Base-by-base conservation (phyloP, 2,888 invertebrate genomes). In the Caenorhabditis sp. region DNA sequence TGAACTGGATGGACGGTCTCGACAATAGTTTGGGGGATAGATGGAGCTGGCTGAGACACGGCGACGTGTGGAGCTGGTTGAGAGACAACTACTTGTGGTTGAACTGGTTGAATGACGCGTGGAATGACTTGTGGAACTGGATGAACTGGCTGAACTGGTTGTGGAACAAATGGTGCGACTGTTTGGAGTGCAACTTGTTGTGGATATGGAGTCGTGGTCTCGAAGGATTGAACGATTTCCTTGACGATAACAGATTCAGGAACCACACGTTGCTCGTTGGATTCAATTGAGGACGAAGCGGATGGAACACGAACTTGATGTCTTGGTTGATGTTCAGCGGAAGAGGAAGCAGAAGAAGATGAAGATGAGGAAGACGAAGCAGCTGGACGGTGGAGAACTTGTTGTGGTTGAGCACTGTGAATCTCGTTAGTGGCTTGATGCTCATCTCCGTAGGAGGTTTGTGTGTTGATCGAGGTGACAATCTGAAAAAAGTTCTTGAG, bases 241-340 rank as follows among this genome's bases (percentile, higher is more conserved):
- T 77, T 66, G 28, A 63, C 64, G 14, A 51, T 49, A 12, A 75
- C 69, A 14, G 69, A 70, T 47, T 76, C 81, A 16, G 81, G 81
- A 31, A 76, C 72, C 19, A 82, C 72, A 26, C 81, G 74, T 38
- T 68, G 68, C 26, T 70, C 74, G 41, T 41, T 69, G 10, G 64
- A 68, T 49, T 82, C 81, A 7, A 76, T 59, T 1, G 81, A 82
- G 26, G 69, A 49, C 14, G 72, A 82, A 12, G 81, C 75, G 8
- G 75, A 76, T 44, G 74, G 69, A 54, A 81, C 81, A 41, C 68
- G 70, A 51, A 76, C 66, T 72, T 82, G 81, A 31, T 75, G 81
- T 19, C 56, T 64, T 7, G 75, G 35, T 24, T 76, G 75, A 64
- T 70, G 76, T 41, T 75, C 70, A 22, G 72, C 69, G 14, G 80